Base-by-base conservation (phyloP, 1,140 invertebrate species). In the Papilio polytes region DNA sequence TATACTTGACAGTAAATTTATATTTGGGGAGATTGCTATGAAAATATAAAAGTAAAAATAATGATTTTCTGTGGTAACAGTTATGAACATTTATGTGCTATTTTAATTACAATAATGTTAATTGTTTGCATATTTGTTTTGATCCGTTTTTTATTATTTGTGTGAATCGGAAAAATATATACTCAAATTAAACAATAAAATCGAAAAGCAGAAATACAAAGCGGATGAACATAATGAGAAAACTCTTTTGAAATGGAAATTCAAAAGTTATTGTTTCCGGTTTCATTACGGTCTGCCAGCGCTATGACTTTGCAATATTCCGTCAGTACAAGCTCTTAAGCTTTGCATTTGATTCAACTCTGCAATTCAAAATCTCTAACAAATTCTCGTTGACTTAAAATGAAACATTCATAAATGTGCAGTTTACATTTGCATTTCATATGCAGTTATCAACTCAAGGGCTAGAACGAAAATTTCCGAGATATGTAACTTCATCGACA, bases 331-430 rank as follows among this genome's bases (percentile, higher is more conserved):
- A 70, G 26, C 63, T 70, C 63, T 70, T 70, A 70, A 70, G 63
- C 63, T 15, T 15, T 36, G 63, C 63, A 70, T 70, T 70, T 70
- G 63, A 70, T 70, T 70, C 63, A 36, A 70, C 63, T 70, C 63
- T 70, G 63, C 63, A 70, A 70, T 26, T 56, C 53, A 56, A 56
- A 56, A 56, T 56, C 53, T 20, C 53, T 56, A 56, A 56, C 53
- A 56, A 56, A 56, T 56, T 56, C 53, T 56, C 53, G 53, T 51
- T 51, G n/a, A n/a, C n/a, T 20, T 56, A 56, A 56, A 56, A 56
- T 56, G 53, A 56, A 56, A 56, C 53, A 56, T 56, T 56, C 53
- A 56, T 20, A 56, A 56, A 7, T 56, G n/a, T 56, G n/a, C 18
- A n/a, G 53, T n/a, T 56, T 56, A 9, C 8, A 56, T 56, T 56